phyloP scores from a whole-genome alignment of 30 jellyfish, hydroid and myxozoan species.

The Hydractinia symbiolongicarpus region DNA sequence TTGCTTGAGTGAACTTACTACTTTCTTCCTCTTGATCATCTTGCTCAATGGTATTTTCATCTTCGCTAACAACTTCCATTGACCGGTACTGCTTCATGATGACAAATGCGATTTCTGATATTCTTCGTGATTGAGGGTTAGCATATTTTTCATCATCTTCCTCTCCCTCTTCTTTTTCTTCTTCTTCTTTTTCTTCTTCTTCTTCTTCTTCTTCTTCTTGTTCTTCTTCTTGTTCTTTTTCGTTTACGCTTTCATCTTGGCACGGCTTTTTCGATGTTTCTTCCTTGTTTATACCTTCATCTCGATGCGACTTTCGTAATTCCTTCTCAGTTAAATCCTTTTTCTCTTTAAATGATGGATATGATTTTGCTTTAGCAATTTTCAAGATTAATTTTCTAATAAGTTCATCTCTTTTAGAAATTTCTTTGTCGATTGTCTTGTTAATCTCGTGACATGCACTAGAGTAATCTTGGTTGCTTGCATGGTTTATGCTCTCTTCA shows the following conservation, averaged over 20 bases:
- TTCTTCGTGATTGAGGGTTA: background rate
- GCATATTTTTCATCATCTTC: background rate
- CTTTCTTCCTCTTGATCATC: background rate
- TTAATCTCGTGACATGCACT: slow-evolving; percentile 11
- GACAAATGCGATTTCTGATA: background rate
- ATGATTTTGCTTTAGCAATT: background rate
- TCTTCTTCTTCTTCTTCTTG: background rate
- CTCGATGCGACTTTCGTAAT: no score
- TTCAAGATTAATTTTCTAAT: background rate
- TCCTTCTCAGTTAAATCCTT: no score
- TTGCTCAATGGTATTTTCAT: background rate
- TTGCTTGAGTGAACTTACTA: background rate
- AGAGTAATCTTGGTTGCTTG: background rate
- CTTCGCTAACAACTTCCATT: slow-evolving; percentile 5
- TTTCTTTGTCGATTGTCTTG: background rate
- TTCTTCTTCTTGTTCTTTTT: background rate
- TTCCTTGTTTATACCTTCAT: no score
- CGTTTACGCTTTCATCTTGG: no score
- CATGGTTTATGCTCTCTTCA: background rate
- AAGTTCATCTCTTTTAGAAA: background rate
- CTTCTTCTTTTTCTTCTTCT: background rate
- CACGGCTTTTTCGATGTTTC: no score
- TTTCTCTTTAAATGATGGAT: no score
- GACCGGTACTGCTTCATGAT: slow-evolving; percentile 11
- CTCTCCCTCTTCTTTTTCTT: background rate